phyloP scores from a whole-genome alignment of 2,888 invertebrate species.

The Bombyx huttoni region DNA sequence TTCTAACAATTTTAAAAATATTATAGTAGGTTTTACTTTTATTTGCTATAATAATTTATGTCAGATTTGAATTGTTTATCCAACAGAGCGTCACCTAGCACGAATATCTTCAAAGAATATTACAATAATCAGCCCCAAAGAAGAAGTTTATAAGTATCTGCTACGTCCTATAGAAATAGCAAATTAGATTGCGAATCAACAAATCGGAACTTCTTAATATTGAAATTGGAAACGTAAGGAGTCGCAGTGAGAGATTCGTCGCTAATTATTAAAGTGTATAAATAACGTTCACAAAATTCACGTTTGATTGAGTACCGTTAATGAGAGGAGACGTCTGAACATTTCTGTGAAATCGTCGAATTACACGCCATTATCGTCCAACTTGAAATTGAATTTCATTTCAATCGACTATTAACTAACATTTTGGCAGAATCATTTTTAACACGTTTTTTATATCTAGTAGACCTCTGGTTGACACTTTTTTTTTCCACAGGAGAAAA shows the following conservation, averaged over 20 bases:
- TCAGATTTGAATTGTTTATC: too few species aligned
- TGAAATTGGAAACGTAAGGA: constrained; percentile 11
- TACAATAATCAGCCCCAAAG: neutral
- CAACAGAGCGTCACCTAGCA: too few species aligned
- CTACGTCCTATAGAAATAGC: neutral
- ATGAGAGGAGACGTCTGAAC: constrained; percentile 28
- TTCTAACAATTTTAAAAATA: too few species aligned
- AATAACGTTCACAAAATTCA: constrained; percentile 28
- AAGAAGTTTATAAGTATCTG: neutral
- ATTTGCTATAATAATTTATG: too few species aligned
- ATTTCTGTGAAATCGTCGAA: constrained; percentile 25
- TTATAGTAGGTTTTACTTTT: too few species aligned
- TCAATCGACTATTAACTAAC: too few species aligned
- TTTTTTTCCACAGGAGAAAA: too few species aligned
- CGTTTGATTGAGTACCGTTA: constrained; percentile 33
- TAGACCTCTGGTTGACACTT: too few species aligned
- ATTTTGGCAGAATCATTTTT: too few species aligned
- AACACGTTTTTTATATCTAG: too few species aligned
- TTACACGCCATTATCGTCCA: constrained; percentile 29
- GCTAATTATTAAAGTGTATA: constrained; percentile 45
- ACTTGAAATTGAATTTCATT: constrained; percentile 12
- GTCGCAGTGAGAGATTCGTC: constrained; percentile 23
- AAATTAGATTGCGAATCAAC: constrained; percentile 1
- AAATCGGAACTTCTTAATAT: constrained; percentile 3
- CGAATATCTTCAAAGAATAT: too few species aligned